phyloP scores from a whole-genome alignment of 2,113 vertebrate species.

The Struthidea cinerea region DNA sequence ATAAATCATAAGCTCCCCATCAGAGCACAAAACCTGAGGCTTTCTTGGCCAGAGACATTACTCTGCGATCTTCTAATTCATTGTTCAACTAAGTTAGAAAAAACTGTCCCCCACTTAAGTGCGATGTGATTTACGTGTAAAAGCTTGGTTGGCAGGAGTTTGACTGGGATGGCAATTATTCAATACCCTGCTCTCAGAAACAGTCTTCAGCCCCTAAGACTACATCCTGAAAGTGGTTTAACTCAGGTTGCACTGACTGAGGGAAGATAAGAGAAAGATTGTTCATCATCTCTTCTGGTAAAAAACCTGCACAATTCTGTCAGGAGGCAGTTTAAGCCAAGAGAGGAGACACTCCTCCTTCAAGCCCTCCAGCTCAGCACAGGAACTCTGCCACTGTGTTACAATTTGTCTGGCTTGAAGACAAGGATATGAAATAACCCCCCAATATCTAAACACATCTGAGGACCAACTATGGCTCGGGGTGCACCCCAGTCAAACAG shows the following conservation, averaged over 20 bases:
- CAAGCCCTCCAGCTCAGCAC: background rate
- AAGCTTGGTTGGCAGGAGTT: background rate
- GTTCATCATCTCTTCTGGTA: background rate
- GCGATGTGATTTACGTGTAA: background rate
- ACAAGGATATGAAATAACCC: background rate
- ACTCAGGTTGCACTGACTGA: background rate
- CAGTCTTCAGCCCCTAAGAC: background rate
- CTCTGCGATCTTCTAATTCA: background rate
- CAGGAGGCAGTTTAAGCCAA: background rate
- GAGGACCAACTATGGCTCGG: background rate
- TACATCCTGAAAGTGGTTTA: background rate
- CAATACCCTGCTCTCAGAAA: background rate
- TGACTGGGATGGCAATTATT: background rate
- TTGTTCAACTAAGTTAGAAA: background rate
- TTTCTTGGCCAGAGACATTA: background rate
- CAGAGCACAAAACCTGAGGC: background rate
- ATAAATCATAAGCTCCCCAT: background rate
- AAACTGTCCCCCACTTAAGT: background rate
- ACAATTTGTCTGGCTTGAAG: background rate
- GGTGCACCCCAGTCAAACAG: background rate
- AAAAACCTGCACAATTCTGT: background rate
- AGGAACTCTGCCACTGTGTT: background rate
- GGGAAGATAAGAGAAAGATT: background rate
- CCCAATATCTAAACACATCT: rapidly evolving
- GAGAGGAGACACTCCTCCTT: background rate